These are phyloP conservation scores for Isotomurus palustris DNA, from an alignment of 2,888 invertebrate species.

Conservation along the genomic window DNA sequence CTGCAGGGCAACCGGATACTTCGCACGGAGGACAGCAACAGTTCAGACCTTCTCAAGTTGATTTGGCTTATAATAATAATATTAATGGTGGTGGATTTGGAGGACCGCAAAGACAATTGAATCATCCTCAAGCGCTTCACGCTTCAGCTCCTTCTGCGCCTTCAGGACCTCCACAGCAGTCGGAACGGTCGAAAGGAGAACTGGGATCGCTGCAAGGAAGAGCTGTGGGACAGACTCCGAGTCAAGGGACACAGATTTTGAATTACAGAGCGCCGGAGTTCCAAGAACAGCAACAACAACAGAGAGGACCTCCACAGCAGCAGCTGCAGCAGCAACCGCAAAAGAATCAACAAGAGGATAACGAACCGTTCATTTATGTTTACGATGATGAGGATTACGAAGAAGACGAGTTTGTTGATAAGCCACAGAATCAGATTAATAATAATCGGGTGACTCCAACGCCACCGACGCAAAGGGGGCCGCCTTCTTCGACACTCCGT, in stretches of 20 bases:
- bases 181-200: neutral
- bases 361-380: slow-evolving; percentile 42
- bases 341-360: slow-evolving; percentile 10
- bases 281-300: neutral
- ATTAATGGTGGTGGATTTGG: too few species aligned
- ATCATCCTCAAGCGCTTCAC: neutral
- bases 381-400: slow-evolving; percentile 45
- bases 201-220: neutral
- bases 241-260: slow-evolving; percentile 7
- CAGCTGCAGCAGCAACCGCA: slow-evolving; percentile 1
- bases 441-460: slow-evolving; percentile 23
- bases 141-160: too few species aligned
- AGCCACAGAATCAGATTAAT: slow-evolving; percentile 27
- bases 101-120: slow-evolving; percentile 6
- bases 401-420: slow-evolving; percentile 19
- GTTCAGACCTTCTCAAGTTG: slow-evolving; percentile 41
- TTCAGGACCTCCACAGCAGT: neutral
- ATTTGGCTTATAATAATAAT: slow-evolving; percentile 29
- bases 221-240: neutral
- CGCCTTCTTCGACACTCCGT: neutral
- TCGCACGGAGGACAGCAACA: neutral
- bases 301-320: neutral
- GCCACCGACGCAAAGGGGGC: neutral
- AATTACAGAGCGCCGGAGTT: slow-evolving; percentile 15
- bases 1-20: slow-evolving; percentile 5